Conservation (phyloP, 1,140 invertebrate genomes). For the Danaus melanippus region DNA sequence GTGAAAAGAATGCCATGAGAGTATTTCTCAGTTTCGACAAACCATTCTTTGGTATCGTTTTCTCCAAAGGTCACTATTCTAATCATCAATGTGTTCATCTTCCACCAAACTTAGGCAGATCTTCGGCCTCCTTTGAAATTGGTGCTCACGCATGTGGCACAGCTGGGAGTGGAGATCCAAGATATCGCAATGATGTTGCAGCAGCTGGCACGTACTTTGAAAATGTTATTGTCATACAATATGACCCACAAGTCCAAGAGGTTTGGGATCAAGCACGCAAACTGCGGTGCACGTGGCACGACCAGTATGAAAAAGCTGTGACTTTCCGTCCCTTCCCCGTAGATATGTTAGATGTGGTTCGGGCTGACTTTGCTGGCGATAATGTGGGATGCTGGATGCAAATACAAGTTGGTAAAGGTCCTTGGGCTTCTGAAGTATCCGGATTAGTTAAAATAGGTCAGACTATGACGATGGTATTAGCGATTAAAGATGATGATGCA, state of each 20-base stretch:
- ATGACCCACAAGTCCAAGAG: constrained; percentile 95
- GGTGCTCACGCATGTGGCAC: constrained; percentile 93
- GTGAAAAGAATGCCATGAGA: constrained; percentile 95
- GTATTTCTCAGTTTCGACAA: constrained; percentile 94
- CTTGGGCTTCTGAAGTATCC: constrained; percentile 95
- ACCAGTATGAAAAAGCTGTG: constrained; percentile 95
- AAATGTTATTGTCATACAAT: constrained; percentile 95
- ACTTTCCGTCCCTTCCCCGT: constrained; percentile 96
- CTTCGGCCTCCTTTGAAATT: constrained; percentile 91
- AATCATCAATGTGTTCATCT: constrained; percentile 93
- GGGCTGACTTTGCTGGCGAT: constrained; percentile 94
- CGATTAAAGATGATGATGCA: constrained; percentile 95
- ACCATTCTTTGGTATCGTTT: constrained; percentile 95
- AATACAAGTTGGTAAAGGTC: constrained; percentile 94
- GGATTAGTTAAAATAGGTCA: constrained; percentile 96
- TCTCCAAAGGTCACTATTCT: constrained; percentile 93
- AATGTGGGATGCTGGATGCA: constrained; percentile 97
- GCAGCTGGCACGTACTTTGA: constrained; percentile 95
- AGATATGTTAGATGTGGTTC: constrained; percentile 94
- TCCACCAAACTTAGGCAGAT: constrained; percentile 87
- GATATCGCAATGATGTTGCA: constrained; percentile 85
- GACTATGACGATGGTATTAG: constrained; percentile 97
- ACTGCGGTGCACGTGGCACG: constrained; percentile 94
- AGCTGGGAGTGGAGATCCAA: constrained; percentile 90
- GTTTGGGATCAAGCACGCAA: constrained; percentile 97